These are phyloP conservation scores for Cryptus viduatorius DNA, from an alignment of 2,888 invertebrate species.

Conservation along the genomic window DNA sequence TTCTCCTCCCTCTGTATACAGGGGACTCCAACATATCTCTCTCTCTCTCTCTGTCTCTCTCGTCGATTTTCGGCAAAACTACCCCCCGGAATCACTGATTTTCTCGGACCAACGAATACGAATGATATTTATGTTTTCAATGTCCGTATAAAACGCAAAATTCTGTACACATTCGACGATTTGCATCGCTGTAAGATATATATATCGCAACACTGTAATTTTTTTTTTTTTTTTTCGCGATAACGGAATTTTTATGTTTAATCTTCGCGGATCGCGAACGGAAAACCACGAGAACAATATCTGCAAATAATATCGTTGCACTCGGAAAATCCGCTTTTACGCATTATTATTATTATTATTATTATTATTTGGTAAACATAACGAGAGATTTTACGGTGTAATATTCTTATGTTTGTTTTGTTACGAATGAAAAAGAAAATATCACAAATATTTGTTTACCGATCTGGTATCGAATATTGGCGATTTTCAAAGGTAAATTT, in stretches of 20 bases:
- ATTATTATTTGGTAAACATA: neutral
- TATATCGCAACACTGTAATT: conserved; percentile 24
- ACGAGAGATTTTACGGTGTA: no score
- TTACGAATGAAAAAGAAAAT: no score
- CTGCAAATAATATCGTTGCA: neutral
- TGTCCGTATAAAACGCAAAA: conserved; percentile 25
- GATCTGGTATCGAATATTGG: no score
- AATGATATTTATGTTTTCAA: conserved; percentile 57
- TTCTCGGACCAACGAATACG: conserved; percentile 62
- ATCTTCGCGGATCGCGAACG: neutral
- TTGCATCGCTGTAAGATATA: conserved; percentile 43
- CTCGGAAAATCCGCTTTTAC: neutral
- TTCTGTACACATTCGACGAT: conserved; percentile 12
- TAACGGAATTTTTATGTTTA: conserved; percentile 10
- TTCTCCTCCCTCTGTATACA: neutral
- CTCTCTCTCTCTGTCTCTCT: neutral
- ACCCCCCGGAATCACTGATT: conserved; percentile 63
- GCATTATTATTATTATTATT: neutral
- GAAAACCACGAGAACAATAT: neutral
- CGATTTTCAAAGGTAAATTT: no score
- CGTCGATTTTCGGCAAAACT: conserved; percentile 28
- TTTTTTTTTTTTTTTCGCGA: conserved; percentile 6
- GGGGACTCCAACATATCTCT: neutral
- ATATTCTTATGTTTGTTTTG: no score
- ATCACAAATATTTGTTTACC: no score